Evolutionary conservation across 2,113 vertebrate species (phyloP).

Genomic region (Gopherus evgoodei): DNA sequence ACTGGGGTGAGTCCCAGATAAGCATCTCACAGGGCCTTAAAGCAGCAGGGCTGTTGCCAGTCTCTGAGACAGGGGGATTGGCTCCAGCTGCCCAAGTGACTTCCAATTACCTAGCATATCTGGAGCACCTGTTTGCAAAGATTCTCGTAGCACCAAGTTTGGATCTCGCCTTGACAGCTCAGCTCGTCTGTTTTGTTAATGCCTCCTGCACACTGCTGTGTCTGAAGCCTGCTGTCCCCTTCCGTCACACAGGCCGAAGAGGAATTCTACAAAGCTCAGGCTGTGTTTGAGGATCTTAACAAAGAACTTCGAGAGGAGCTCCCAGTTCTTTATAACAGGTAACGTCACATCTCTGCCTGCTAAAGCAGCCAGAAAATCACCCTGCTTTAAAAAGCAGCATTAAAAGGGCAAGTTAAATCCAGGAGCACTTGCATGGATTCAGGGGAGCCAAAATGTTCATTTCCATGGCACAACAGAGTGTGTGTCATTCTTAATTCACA

Average conservation of each 20-base stretch:
- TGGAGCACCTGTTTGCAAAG: background rate
- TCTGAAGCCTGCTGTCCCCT: too few relatives aligned
- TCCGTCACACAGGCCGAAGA: slow-evolving; percentile 86
- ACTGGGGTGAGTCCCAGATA: background rate
- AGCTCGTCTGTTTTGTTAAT: background rate
- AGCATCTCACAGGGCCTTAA: background rate
- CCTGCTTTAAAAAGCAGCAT: background rate
- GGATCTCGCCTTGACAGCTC: background rate
- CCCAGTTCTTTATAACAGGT: slow-evolving; percentile 89
- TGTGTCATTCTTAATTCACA: background rate
- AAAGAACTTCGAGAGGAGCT: slow-evolving; percentile 90
- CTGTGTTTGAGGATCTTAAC: slow-evolving; percentile 91
- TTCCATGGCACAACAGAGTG: background rate
- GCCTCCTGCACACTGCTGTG: fast-evolving
- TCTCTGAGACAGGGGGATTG: background rate
- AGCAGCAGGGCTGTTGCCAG: background rate
- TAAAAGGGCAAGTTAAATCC: background rate
- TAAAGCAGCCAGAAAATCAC: background rate
- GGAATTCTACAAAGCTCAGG: slow-evolving; percentile 85
- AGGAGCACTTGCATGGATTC: background rate
- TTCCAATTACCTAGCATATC: background rate
- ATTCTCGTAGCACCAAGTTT: background rate
- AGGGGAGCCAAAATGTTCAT: background rate
- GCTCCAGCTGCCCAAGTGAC: background rate
- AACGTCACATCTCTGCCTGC: background rate